Evolutionary conservation across 92 coral and sea anemone species (phyloP), one percentile per base, ranked within the genome.

Genomic region (Umimayanthus kanabou): DNA sequence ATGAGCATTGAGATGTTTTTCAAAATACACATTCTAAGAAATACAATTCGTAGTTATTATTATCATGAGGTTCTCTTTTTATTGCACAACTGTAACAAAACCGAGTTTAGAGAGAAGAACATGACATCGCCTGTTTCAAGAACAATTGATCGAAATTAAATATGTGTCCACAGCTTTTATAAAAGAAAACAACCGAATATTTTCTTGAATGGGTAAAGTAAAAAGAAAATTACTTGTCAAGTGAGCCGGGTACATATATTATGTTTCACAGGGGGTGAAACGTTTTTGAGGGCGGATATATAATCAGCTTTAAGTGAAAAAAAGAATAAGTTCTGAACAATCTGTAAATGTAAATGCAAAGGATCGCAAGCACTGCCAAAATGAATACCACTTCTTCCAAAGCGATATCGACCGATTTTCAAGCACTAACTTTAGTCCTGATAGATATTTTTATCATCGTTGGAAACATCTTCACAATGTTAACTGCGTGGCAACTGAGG

Each of bases 391-490:
- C 47, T 20, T 80, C 80, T 28, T 28, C 43, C 9, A 26, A 79
- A 69, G 82, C 43, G 29, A 49, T 88, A 23, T 29, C 45, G 39
- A 88, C 73, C 4, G 73, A 30, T 77, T 47, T 40, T 77, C 39
- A 11, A 40, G 58, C 43, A 42, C 15, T 69, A 22, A 47, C 78
- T 84, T 69, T 87, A 29, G 39, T 84, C 20, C 23, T 84, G 16
- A 4, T 84, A 25, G 78, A 45, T 67, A 49, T 84, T 0, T 1
- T 69, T 29, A 84, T 84, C 39, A 55, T n/a, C 11, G 65, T 22
- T 4, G 87, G 87, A 25, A 84, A 84, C 58, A 22, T 20, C 39
- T 30, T 84, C 30, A 84, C 78, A 43, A 84, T 84, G 87, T 58
- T 66, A 6, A 84, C 87, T 3, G 87, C 42, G 26, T 84, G 70